Evolutionary conservation across 2,113 vertebrate genomes (phyloP).

Genomic region (Campylorhamphus procurvoides): DNA sequence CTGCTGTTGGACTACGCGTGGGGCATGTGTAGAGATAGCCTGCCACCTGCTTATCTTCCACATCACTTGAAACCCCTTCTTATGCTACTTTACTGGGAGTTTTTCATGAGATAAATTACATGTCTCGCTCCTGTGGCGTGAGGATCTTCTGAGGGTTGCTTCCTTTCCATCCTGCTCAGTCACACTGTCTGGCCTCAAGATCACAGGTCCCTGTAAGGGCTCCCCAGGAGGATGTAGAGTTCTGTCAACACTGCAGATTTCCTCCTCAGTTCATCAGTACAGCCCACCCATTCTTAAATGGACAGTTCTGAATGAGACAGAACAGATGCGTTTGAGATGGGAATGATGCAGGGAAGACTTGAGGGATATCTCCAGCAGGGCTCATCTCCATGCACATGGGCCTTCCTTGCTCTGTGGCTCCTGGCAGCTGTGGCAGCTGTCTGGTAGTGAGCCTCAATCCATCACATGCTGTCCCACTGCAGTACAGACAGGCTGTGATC

Average conservation of each 20-base stretch:
- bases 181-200: background rate
- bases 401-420: background rate
- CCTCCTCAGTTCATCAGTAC: background rate
- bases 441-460: background rate
- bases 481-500: background rate
- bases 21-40: background rate
- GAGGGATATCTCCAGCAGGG: background rate
- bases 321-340: background rate
- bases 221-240: background rate
- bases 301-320: background rate
- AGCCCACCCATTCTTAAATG: background rate
- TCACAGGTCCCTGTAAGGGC: background rate
- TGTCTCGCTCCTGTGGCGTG: background rate
- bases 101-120: background rate
- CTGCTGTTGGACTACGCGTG: background rate
- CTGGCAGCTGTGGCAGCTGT: background rate
- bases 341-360: rapidly evolving
- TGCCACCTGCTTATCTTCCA: background rate
- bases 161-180: background rate
- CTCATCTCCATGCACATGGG: rapidly evolving
- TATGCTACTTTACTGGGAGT: background rate
- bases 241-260: background rate
- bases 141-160: background rate
- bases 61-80: background rate
- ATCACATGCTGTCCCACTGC: rapidly evolving